A percentile compares a stretch with the other conserved stretches of the same genome.
Conservation (phyloP, 2,797 vertebrate genomes). For the Nannoperca australis region DNA sequence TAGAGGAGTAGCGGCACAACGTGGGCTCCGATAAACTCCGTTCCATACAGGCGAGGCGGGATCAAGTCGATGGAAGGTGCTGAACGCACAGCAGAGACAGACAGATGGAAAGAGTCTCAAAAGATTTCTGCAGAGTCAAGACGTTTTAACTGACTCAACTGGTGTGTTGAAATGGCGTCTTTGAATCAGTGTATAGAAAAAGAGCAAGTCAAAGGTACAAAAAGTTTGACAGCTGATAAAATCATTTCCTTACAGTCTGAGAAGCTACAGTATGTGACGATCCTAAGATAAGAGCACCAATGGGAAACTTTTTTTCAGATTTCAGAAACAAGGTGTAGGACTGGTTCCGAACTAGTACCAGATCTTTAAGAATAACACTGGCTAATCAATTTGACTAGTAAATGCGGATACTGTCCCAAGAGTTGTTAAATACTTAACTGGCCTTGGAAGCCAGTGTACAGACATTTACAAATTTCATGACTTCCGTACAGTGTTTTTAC, state of each 20-base stretch:
- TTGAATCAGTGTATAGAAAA: slow-evolving; percentile 1
- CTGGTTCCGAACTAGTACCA: neutral
- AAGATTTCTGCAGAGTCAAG: slow-evolving; percentile 36
- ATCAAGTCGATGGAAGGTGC: slow-evolving; percentile 41
- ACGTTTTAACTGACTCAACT: slow-evolving; percentile 58
- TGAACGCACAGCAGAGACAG: slow-evolving; percentile 35
- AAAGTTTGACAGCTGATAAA: slow-evolving; percentile 40
- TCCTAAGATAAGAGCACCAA: neutral
- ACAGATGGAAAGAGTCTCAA: slow-evolving; percentile 44
- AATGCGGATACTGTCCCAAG: neutral
- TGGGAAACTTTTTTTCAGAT: neutral
- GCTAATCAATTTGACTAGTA: neutral
- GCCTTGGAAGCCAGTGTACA: neutral
- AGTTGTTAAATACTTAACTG: slow-evolving; percentile 13
- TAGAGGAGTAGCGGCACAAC: neutral
- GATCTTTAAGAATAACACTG: neutral
- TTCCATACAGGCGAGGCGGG: slow-evolving; percentile 9
- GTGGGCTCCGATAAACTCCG: slow-evolving; percentile 48
- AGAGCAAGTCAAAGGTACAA: slow-evolving; percentile 34
- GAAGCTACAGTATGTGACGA: neutral
- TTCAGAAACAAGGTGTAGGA: neutral
- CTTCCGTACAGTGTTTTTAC: slow-evolving; percentile 63
- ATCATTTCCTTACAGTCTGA: slow-evolving; percentile 7
- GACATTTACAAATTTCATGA: slow-evolving; percentile 23
- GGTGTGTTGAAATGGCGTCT: slow-evolving; percentile 22